Conservation (phyloP, 2,797 vertebrate species). For the Craterocephalus amniculus region DNA sequence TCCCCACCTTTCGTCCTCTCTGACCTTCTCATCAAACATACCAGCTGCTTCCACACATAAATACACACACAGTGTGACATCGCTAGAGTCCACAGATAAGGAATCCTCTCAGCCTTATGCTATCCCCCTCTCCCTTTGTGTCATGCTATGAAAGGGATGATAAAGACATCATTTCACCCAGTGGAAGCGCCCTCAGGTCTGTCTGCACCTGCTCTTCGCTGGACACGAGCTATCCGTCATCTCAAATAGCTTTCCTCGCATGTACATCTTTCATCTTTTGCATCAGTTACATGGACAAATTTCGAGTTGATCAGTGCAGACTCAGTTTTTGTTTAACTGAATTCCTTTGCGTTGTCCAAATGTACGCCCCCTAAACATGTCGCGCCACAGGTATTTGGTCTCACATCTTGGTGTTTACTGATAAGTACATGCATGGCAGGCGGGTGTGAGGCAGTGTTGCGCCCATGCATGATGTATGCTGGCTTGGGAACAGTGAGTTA, state of each 20-base stretch:
- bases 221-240: conserved; percentile 45
- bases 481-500: conserved; percentile 57
- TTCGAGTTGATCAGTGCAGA: not conserved
- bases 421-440: conserved; percentile 39
- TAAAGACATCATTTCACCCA: conserved; percentile 59
- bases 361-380: not conserved
- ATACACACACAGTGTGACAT: conserved; percentile 27
- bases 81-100: conserved; percentile 60
- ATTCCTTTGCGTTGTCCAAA: conserved; percentile 21
- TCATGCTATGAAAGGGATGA: conserved; percentile 66
- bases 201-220: conserved; percentile 62
- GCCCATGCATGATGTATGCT: conserved; percentile 24
- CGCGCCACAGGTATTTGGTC: conserved; percentile 52
- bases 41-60: conserved; percentile 40
- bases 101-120: conserved; percentile 60
- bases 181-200: conserved; percentile 54
- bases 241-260: conserved; percentile 32
- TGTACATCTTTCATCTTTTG: conserved; percentile 31
- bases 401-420: conserved; percentile 34
- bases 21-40: conserved; percentile 77
- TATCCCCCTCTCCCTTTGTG: conserved; percentile 57
- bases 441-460: conserved; percentile 12
- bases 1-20: conserved; percentile 59
- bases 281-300: conserved; percentile 5
- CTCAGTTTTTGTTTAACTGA: conserved; percentile 2